Conservation (phyloP, 1,140 invertebrate genomes). For the Ladona fulva region DNA sequence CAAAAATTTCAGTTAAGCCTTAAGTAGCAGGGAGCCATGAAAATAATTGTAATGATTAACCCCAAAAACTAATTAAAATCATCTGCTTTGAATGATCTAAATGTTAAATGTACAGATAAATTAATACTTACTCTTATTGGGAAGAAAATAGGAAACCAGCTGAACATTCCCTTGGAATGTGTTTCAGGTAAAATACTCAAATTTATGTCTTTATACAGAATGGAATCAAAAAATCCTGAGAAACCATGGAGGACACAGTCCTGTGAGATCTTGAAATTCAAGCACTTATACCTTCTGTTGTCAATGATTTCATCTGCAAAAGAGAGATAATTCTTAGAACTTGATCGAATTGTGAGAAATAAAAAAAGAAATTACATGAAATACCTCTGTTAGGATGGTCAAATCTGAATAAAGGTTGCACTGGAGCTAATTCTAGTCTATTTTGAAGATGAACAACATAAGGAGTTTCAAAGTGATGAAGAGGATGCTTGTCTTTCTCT, state of each 20-base stretch:
- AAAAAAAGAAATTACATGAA: constrained; percentile 14
- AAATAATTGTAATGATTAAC: too few relatives aligned
- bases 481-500: constrained; percentile 48
- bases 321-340: constrained; percentile 13
- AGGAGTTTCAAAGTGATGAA: constrained; percentile 68
- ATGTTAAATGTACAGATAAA: too few relatives aligned
- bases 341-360: constrained; percentile 12
- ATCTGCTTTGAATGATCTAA: too few relatives aligned
- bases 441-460: constrained; percentile 93
- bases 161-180: constrained; percentile 85
- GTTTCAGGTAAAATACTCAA: constrained; percentile 84
- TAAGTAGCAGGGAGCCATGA: too few relatives aligned
- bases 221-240: constrained; percentile 88
- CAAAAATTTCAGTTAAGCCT: too few relatives aligned
- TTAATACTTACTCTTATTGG: constrained; percentile 60
- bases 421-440: constrained; percentile 68
- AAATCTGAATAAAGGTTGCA: constrained; percentile 79
- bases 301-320: constrained; percentile 46
- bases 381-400: constrained; percentile 69
- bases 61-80: too few relatives aligned
- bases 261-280: constrained; percentile 59
- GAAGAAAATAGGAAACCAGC: constrained; percentile 96
- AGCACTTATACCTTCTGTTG: constrained; percentile 63
- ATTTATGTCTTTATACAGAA: constrained; percentile 72
- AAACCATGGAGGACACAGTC: constrained; percentile 85